Conservation (phyloP, 2,113 vertebrate genomes). For the Bubalus kerabau region DNA sequence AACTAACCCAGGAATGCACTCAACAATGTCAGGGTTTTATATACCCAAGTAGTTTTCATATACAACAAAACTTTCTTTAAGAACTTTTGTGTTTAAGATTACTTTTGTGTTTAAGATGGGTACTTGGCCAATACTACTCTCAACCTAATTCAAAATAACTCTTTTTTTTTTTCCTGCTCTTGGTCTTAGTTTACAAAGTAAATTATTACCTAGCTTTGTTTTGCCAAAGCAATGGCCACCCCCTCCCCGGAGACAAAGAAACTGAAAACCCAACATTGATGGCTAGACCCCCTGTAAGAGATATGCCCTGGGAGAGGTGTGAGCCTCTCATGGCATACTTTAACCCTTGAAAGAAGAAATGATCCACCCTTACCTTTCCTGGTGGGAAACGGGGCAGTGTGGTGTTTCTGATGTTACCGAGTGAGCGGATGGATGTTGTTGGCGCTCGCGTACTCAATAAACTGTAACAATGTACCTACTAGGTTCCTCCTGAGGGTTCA, state of each 20-base stretch:
- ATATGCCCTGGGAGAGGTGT: background rate
- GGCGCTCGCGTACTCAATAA: constrained; percentile 75
- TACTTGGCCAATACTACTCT: background rate
- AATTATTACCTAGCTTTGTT: background rate
- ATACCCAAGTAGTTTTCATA: constrained; percentile 23
- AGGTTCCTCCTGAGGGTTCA: constrained; percentile 96
- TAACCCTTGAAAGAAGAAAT: constrained; percentile 36
- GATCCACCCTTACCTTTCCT: constrained; percentile 35
- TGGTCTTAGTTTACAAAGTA: background rate
- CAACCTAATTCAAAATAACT: background rate
- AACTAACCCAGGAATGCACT: constrained; percentile 44
- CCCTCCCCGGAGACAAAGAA: background rate
- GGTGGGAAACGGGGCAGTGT: constrained; percentile 61
- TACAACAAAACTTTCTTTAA: constrained; percentile 21
- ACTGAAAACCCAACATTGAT: background rate
- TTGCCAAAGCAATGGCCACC: constrained; percentile 17
- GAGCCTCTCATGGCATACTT: background rate
- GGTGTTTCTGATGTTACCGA: constrained; percentile 32
- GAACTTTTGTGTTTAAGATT: constrained; percentile 46
- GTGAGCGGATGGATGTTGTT: constrained; percentile 64
- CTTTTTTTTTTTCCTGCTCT: background rate
- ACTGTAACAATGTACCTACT: constrained; percentile 85
- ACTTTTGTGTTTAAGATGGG: background rate
- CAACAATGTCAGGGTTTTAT: constrained; percentile 24
- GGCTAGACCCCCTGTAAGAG: background rate